Evolutionary conservation across 2,113 vertebrate genomes (phyloP).

Genomic region (Steatornis caripensis): DNA sequence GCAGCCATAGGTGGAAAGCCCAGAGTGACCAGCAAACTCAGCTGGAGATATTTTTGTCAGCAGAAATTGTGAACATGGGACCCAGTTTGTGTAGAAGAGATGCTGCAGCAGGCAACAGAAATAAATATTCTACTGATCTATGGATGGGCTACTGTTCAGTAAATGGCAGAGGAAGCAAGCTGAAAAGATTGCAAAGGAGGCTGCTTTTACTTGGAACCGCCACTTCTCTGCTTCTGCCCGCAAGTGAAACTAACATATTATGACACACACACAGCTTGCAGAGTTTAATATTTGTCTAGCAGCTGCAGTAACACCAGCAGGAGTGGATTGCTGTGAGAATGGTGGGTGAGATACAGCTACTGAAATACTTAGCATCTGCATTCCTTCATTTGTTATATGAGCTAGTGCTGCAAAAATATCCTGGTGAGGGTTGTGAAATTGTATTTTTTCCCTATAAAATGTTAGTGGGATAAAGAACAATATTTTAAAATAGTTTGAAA

Average conservation of each 20-base stretch:
- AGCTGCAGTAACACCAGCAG: neutral
- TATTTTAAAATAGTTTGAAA: neutral
- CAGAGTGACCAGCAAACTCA: neutral
- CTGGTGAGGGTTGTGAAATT: neutral
- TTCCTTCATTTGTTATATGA: neutral
- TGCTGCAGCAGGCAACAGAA: neutral
- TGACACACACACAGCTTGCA: neutral
- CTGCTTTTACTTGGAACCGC: neutral
- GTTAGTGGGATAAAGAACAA: neutral
- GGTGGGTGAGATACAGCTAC: neutral
- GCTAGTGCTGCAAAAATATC: neutral
- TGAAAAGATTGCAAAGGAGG: neutral
- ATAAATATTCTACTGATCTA: neutral
- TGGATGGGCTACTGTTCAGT: rapidly evolving
- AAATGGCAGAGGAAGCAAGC: neutral
- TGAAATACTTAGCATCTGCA: neutral
- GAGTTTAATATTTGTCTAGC: neutral
- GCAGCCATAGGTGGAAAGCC: neutral
- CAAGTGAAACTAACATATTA: neutral
- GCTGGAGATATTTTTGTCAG: neutral
- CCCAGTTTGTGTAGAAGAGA: neutral
- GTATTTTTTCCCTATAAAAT: neutral
- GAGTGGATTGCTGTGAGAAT: neutral
- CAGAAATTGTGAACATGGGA: neutral
- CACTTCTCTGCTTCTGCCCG: neutral